A percentile compares a stretch with the other conserved stretches of the same genome.
These are phyloP conservation scores for Pterostichus niger DNA, from an alignment of 2,888 invertebrate genomes.

Conservation along the genomic window DNA sequence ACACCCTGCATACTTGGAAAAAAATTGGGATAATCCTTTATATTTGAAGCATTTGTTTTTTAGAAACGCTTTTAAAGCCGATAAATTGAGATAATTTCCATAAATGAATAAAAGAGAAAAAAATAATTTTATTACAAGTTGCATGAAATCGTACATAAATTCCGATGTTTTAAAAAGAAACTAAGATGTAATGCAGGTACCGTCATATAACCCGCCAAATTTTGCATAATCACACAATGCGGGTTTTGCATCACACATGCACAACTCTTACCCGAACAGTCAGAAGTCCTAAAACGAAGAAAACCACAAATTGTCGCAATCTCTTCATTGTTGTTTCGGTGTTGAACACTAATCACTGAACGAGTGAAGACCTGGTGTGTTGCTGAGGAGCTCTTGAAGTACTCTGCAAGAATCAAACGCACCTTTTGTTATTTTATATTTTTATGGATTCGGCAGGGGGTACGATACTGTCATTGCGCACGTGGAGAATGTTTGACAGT, in stretches of 20 bases:
- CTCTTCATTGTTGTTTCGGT: conserved; percentile 53
- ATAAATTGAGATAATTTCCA: background rate
- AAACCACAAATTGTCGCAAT: conserved; percentile 57
- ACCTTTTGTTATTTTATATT: conserved; percentile 1
- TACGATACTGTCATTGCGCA: background rate
- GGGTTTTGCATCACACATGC: conserved; percentile 33
- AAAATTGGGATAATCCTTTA: too few relatives aligned
- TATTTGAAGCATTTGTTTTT: too few relatives aligned
- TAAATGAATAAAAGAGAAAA: background rate
- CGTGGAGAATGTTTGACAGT: conserved; percentile 12
- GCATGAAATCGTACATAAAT: too few relatives aligned
- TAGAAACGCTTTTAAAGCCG: too few relatives aligned
- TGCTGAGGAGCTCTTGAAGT: conserved; percentile 12
- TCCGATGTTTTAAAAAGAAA: conserved; percentile 30
- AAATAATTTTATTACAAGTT: conserved; percentile 1
- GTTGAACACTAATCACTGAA: conserved; percentile 19
- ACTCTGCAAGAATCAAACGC: conserved; percentile 25
- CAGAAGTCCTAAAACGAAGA: conserved; percentile 59
- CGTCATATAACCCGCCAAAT: conserved; percentile 30
- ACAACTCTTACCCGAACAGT: conserved; percentile 57
- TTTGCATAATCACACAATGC: conserved; percentile 54
- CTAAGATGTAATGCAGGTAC: conserved; percentile 51
- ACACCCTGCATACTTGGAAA: too few relatives aligned
- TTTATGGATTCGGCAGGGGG: background rate
- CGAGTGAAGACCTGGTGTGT: too few relatives aligned